Base-by-base conservation (phyloP, 2,888 invertebrate species). In the Tribolium freemani region DNA sequence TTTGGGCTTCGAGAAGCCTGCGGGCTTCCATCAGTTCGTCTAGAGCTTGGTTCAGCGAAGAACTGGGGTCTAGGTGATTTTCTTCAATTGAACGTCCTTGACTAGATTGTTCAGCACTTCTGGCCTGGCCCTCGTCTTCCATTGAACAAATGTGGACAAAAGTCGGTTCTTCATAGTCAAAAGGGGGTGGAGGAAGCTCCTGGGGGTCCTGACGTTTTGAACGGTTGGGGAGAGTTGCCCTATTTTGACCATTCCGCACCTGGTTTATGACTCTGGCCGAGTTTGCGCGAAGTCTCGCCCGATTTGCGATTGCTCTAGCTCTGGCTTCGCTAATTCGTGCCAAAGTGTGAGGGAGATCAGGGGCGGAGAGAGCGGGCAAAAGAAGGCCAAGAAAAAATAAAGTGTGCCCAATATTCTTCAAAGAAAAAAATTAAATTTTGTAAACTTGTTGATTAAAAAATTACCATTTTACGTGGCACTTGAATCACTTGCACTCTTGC, bases 391-490 rank as follows among this genome's bases (percentile, higher is more conserved):
- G 11, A 13, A 68, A 4, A 13, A 68, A 11, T 1, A 50, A 6
- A n/a, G 13, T 9, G 16, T 13, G 57, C 16, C 48, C 44, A 13
- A 68, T n/a, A 13, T 31, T 58, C 57, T 68, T 26, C 26, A 26
- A 26, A 26, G 26, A 68, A 44, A 38, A 54, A 38, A 64, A 61
- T 53, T 64, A 46, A n/a, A 8, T 56, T 56, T 10, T 56, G 3
- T 3, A 26, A 26, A 1, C 26, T 21, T 21, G 2, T 21, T 21
- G 21, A 21, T n/a, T n/a, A 26, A 26, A 26, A 26, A 57, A 57
- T 68, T 50, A 68, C 68, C 68, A 68, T 68, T 66, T 38, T 54
- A 10, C 20, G 58, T 53, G n/a, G 53, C 26, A 53, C 53, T 9
- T 5, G 5, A 1, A 26, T 2, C 21, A 21, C 21, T 21, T 21